Conservation (phyloP, 2,113 vertebrate species). For the Prolemur simus region DNA sequence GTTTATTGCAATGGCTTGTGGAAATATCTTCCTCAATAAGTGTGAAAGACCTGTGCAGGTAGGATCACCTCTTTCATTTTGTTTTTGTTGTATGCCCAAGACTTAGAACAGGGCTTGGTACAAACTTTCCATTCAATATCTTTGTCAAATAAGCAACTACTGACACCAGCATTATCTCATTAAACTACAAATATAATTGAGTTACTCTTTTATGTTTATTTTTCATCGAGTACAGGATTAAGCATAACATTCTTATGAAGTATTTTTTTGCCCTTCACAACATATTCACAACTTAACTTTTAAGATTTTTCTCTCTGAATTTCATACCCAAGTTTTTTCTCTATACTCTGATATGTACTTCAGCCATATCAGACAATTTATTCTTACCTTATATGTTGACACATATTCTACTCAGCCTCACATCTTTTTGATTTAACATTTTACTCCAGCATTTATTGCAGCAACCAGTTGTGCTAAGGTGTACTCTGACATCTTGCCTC, state of each 20-base stretch:
- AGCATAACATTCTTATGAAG: neutral
- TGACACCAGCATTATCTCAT: neutral
- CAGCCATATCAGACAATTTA: neutral
- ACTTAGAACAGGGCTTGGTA: neutral
- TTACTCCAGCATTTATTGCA: neutral
- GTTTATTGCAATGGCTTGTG: neutral
- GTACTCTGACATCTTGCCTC: neutral
- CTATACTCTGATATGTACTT: neutral
- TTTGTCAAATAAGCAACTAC: neutral
- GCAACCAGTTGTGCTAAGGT: neutral
- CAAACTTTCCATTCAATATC: neutral
- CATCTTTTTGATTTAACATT: neutral
- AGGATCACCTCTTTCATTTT: neutral
- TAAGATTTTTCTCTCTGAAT: neutral
- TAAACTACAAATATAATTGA: slow-evolving; percentile 24
- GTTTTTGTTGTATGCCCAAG: neutral
- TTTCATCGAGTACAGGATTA: neutral
- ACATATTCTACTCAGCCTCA: neutral
- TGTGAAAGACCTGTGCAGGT: neutral
- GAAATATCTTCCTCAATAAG: neutral
- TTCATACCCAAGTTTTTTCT: neutral
- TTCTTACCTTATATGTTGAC: neutral
- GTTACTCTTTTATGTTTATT: neutral
- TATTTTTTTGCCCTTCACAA: neutral
- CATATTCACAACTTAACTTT: neutral